phyloP scores from a whole-genome alignment of 1,140 invertebrate genomes.

The Drosophila serrata region DNA sequence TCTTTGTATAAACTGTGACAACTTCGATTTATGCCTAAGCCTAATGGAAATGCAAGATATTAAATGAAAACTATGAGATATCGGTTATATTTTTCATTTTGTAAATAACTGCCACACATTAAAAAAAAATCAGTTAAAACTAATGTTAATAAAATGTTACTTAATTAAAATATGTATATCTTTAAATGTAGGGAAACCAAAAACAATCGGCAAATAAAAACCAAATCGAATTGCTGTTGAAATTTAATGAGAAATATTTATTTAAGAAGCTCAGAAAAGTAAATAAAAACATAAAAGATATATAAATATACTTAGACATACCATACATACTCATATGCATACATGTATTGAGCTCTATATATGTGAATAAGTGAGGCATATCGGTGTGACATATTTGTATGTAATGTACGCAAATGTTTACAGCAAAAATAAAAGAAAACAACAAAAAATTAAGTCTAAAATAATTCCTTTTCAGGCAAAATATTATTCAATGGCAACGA shows the following conservation, averaged over 20 bases:
- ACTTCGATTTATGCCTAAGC: slow-evolving; percentile 22
- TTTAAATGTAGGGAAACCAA: slow-evolving; percentile 45
- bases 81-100: slow-evolving; percentile 35
- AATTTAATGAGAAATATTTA: slow-evolving; percentile 36
- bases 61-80: slow-evolving; percentile 3
- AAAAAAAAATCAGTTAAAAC: slow-evolving; percentile 52
- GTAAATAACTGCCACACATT: slow-evolving; percentile 61
- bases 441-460: slow-evolving; percentile 16
- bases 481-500: slow-evolving; percentile 24
- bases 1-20: slow-evolving; percentile 26
- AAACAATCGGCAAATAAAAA: slow-evolving; percentile 16
- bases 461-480: background rate
- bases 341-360: slow-evolving; percentile 52
- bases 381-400: slow-evolving; percentile 73
- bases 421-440: slow-evolving; percentile 58
- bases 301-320: slow-evolving; percentile 58
- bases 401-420: slow-evolving; percentile 74
- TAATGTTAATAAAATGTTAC: slow-evolving; percentile 71
- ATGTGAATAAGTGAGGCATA: slow-evolving; percentile 66
- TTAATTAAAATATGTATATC: slow-evolving; percentile 54
- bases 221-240: slow-evolving; percentile 43
- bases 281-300: slow-evolving; percentile 25
- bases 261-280: slow-evolving; percentile 62
- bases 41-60: slow-evolving; percentile 8
- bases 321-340: slow-evolving; percentile 26